Base-by-base conservation (phyloP, 2,888 invertebrate species). In the Malthinus flaveolus region DNA sequence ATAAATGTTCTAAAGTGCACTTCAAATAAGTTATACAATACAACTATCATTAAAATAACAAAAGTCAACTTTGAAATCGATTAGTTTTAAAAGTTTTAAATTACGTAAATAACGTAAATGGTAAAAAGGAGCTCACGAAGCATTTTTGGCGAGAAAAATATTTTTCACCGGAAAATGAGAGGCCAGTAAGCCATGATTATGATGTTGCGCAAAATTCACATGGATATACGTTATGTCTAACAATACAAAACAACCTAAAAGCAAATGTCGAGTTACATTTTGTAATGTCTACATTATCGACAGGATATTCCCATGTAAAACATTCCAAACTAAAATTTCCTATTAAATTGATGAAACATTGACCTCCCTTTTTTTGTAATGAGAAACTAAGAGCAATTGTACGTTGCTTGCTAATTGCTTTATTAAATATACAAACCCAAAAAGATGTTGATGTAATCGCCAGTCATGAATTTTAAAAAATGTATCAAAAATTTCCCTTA, bases 221-320 rank as follows among this genome's bases (percentile, higher is more conserved):
- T 23, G 23, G 5, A 23, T 23, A 23, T 23, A n/a, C n/a, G 23
- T 23, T 23, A 45, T 46, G 52, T 46, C 52, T 52, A 23, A 31
- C 23, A 52, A 52, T 35, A 45, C 34, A 45, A 52, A 32, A 45
- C 45, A 32, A 45, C 35, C 52, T 45, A 46, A 39, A 39, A 39
- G 32, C 32, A 12, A 46, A 46, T 46, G 46, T 8, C 32, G 46
- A 11, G 36, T n/a, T n/a, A n/a, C n/a, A n/a, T n/a, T n/a, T n/a
- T n/a, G n/a, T 36, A n/a, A 12, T 39, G 32, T 39, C 32, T 39
- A 32, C 39, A 50, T 39, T 52, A 52, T 52, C 45, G 52, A 52
- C 52, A 52, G 52, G 52, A 52, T 52, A 45, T 45, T 44, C 52
- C 45, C 45, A 45, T 52, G 23, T 52, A 52, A 45, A 52, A 45